Evolutionary conservation across 2,888 invertebrate genomes (phyloP).

Genomic region (Ceriagrion tenellum): DNA sequence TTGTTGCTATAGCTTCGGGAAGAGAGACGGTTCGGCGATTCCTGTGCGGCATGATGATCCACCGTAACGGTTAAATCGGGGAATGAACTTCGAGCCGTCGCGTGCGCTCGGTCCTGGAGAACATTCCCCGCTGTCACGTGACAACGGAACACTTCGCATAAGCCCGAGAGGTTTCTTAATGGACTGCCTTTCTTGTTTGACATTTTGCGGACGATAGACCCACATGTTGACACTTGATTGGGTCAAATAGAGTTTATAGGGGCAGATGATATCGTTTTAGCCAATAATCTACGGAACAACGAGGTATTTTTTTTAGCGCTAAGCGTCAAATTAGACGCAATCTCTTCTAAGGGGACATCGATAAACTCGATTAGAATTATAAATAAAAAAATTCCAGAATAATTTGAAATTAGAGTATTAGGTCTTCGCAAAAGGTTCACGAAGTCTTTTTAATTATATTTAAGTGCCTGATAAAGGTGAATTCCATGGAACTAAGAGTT

Average conservation of each 20-base stretch:
- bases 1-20: not conserved
- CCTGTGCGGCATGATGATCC: not conserved
- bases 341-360: not conserved
- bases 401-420: too few relatives aligned
- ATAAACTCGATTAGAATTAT: too few relatives aligned
- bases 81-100: not conserved
- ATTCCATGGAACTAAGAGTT: too few relatives aligned
- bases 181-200: not conserved
- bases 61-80: conserved; percentile 5
- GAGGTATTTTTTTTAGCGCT: not conserved
- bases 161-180: not conserved
- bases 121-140: not conserved
- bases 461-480: too few relatives aligned
- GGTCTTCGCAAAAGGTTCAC: too few relatives aligned
- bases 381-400: too few relatives aligned
- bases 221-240: not conserved
- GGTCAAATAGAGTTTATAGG: not conserved
- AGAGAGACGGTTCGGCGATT: not conserved
- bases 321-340: not conserved
- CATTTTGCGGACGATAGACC: not conserved
- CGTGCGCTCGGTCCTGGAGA: not conserved
- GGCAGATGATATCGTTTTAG: not conserved
- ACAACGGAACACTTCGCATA: not conserved
- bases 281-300: not conserved
- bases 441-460: too few relatives aligned